Evolutionary conservation across 30 jellyfish, hydroid and myxozoan genomes (phyloP).

Genomic region (Catostylus mosaicus): DNA sequence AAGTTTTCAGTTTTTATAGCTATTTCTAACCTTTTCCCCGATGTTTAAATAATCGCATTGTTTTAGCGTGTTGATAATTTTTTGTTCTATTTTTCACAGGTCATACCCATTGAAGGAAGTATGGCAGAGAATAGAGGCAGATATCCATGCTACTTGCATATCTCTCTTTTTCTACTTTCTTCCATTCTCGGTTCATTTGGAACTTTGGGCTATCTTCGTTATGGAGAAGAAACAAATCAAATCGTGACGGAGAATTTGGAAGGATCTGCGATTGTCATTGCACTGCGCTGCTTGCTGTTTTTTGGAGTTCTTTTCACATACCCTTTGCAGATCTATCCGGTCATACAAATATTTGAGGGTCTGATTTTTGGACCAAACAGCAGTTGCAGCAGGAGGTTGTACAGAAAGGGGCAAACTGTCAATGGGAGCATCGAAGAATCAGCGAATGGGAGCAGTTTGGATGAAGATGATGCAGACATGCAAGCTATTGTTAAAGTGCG

Average conservation of each 20-base stretch:
- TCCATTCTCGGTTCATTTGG: constrained; percentile 92
- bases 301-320: constrained; percentile 95
- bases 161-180: constrained; percentile 74
- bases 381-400: constrained; percentile 14
- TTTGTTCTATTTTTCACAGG: constrained; percentile 50
- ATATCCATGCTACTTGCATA: constrained; percentile 91
- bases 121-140: constrained; percentile 96
- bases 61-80: neutral
- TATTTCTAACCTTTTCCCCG: too few relatives aligned
- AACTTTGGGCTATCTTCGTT: constrained; percentile 82
- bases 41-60: too few relatives aligned
- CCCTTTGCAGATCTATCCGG: constrained; percentile 97
- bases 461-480: neutral
- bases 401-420: constrained; percentile 30
- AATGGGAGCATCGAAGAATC: constrained; percentile 35
- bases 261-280: constrained; percentile 74
- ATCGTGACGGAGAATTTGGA: constrained; percentile 86
- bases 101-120: constrained; percentile 99
- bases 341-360: constrained; percentile 83
- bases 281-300: constrained; percentile 81
- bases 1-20: too few relatives aligned
- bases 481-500: neutral
- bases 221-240: constrained; percentile 91
- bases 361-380: constrained; percentile 59
- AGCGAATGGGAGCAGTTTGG: neutral